Base-by-base conservation (phyloP, 2,888 invertebrate species). In the Orthosia gracilis region DNA sequence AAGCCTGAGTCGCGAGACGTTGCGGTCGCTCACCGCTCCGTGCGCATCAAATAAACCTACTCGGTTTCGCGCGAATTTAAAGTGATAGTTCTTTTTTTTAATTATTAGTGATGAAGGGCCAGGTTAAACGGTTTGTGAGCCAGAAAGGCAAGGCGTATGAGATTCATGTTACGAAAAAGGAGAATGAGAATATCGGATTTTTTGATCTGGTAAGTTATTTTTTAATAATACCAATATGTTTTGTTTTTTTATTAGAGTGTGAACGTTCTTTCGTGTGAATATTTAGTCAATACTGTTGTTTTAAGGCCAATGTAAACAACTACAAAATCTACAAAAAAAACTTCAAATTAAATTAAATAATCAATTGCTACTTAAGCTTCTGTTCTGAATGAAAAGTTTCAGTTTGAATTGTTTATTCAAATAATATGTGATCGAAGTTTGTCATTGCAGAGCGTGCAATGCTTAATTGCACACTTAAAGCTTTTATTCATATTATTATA, bases 121-220 rank as follows among this genome's bases (percentile, higher is more conserved):
- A 88, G 79, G 88, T 84, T 49, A 91, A 90, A 68, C 64, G 91
- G 12, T 91, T 91, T 75, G 84, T 91, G 75, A 87, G 84, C 85
- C 91, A 91, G n/a, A 85, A 86, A 58, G 90, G 91, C 71, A 86
- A 90, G 69, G 86, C 88, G 52, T 90, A 90, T 71, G 85, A 87
- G 12, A 78, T 86, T 55, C 84, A 81, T 15, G 71, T 81, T n/a
- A 74, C 68, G 5, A 85, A 86, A 47, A 76, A 82, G 31, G 72
- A 73, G 1, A 69, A 85, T 40, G 83, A 84, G 2, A 78, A 77
- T 47, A 74, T 90, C 40, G 89, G 91, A 80, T 91, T 90, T 78
- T 81, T 90, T n/a, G 87, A 85, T 70, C 72, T 91, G 84, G 91
- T 90, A 66, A 87, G 90, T 86, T 45, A 13, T 49, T 21, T 0